phyloP scores from a whole-genome alignment of 2,888 invertebrate species.

The Anagyrus pseudococci region DNA sequence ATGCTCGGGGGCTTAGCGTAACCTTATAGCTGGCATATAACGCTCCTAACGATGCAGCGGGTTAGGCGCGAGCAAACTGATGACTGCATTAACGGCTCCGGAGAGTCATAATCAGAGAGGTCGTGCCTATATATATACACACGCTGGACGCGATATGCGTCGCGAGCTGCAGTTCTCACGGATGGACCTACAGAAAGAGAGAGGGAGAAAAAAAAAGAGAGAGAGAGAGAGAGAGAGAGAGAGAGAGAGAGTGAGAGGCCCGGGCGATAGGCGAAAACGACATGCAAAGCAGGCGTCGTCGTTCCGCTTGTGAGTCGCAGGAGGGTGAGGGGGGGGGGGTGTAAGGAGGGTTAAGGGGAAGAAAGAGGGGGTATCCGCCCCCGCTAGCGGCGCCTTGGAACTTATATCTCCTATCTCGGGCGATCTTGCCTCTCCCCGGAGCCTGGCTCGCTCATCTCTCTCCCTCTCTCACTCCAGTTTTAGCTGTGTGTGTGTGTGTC shows the following conservation, averaged over 20 bases:
- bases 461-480: not conserved
- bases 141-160: slow-evolving; percentile 24
- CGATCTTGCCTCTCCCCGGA: slow-evolving; percentile 6
- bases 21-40: too few relatives aligned
- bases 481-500: too few relatives aligned
- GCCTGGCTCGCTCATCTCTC: not conserved
- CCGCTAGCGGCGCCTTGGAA: slow-evolving; percentile 37
- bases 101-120: not conserved
- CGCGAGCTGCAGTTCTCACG: not conserved
- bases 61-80: too few relatives aligned
- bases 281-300: slow-evolving; percentile 16
- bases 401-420: slow-evolving; percentile 36
- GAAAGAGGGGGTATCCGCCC: too few relatives aligned
- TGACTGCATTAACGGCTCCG: too few relatives aligned
- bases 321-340: slow-evolving; percentile 6
- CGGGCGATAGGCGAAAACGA: slow-evolving; percentile 4
- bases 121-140: not conserved
- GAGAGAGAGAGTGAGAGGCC: not conserved
- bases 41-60: too few relatives aligned
- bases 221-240: not conserved
- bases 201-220: not conserved
- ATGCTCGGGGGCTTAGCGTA: too few relatives aligned
- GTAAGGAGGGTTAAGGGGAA: too few relatives aligned
- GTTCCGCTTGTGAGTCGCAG: slow-evolving; percentile 31
- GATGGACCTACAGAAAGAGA: slow-evolving; percentile 26